A percentile compares a stretch with the other conserved stretches of the same genome.
Conservation (phyloP, 2,797 vertebrate species). For the Onychomys arenicola region DNA sequence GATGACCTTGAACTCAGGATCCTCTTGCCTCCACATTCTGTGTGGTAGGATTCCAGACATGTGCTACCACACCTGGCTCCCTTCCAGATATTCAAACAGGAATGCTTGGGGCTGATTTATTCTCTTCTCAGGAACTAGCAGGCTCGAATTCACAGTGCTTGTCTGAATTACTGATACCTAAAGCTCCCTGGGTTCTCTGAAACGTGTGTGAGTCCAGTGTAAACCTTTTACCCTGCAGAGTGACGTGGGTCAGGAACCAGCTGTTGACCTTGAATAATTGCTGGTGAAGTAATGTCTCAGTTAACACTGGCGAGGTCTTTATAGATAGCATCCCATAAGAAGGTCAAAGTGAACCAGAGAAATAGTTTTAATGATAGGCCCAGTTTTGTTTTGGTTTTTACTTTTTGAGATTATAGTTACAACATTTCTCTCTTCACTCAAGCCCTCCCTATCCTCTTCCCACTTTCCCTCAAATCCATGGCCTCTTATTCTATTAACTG, state of each 20-base stretch:
- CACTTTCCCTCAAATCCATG: background rate
- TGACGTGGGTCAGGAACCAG: constrained; percentile 52
- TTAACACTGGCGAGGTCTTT: constrained; percentile 69
- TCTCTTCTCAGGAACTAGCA: constrained; percentile 44
- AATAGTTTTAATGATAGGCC: background rate
- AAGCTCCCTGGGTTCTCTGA: constrained; percentile 68
- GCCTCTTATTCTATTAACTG: background rate
- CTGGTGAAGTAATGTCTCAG: constrained; percentile 46
- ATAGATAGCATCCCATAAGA: background rate
- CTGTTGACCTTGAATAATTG: constrained; percentile 71
- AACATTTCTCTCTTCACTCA: background rate
- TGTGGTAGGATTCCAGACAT: background rate
- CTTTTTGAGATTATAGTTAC: background rate
- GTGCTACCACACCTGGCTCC: background rate
- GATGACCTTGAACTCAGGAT: background rate
- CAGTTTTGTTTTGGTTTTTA: background rate
- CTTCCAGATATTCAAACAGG: constrained; percentile 13
- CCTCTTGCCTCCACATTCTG: background rate
- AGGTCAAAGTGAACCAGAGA: constrained; percentile 34
- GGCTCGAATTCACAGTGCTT: constrained; percentile 37
- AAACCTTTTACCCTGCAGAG: constrained; percentile 75
- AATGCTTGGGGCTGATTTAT: constrained; percentile 34
- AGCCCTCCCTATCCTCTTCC: background rate
- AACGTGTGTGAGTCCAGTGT: constrained; percentile 70
- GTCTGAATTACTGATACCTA: constrained; percentile 51